These are phyloP conservation scores for Ianthella basta DNA, from an alignment of 37 sponge, comb jelly and placozoan species.

Conservation along the genomic window DNA sequence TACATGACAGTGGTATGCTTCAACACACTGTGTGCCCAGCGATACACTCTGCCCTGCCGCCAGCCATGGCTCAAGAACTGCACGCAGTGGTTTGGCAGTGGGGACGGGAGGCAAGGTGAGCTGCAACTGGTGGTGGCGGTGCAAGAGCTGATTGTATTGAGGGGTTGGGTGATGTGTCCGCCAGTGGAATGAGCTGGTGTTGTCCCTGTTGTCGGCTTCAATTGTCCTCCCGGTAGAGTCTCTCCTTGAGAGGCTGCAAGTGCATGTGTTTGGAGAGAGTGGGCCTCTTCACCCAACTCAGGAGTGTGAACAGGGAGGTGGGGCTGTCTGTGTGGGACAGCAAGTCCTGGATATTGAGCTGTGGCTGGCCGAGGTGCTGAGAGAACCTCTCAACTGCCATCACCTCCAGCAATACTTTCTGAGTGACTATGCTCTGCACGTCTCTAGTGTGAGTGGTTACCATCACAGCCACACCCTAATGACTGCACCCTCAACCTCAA, in stretches of 20 bases:
- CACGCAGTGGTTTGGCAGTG: neutral
- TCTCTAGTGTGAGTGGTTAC: no score
- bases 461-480: no score
- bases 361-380: conserved; percentile 1
- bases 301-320: neutral
- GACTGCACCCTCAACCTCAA: no score
- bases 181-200: no score
- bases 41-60: neutral
- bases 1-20: neutral
- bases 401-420: no score
- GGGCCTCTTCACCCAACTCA: no score
- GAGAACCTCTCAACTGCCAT: no score
- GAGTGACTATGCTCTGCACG: no score
- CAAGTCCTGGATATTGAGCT: conserved; percentile 16
- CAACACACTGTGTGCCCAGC: neutral
- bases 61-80: conserved; percentile 9
- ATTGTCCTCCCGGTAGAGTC: neutral
- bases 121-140: no score
- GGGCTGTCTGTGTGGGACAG: neutral
- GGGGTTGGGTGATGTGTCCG: no score
- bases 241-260: neutral
- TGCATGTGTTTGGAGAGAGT: neutral
- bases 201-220: no score
- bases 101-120: neutral
- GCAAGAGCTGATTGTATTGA: no score